These are phyloP conservation scores for Onychomys torridus DNA, from an alignment of 2,797 vertebrate species.

Conservation along the genomic window DNA sequence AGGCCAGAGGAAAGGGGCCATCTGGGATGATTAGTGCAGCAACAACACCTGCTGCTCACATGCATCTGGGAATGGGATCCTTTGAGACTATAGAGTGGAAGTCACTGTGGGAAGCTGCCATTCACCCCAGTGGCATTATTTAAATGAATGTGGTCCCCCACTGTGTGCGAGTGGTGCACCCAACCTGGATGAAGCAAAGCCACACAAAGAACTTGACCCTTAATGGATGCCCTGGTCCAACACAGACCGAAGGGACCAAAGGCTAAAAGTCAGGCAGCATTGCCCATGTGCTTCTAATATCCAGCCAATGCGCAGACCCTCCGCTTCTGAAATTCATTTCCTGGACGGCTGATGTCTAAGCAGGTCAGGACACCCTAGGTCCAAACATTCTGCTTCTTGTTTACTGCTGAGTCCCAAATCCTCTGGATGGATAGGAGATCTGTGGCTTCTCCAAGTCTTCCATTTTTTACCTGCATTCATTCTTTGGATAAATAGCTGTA, in stretches of 20 bases:
- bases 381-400: not conserved
- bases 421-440: too few relatives aligned
- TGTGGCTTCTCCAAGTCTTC: not conserved
- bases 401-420: not conserved
- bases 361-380: not conserved
- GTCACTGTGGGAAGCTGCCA: not conserved
- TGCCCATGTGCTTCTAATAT: not conserved
- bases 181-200: too few relatives aligned
- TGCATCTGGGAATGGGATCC: not conserved
- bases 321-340: not conserved
- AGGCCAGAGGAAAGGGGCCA: not conserved
- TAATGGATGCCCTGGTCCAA: not conserved
- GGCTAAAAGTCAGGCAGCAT: too few relatives aligned
- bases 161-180: too few relatives aligned
- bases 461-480: not conserved
- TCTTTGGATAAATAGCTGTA: not conserved
- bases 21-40: not conserved
- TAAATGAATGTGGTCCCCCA: rapidly evolving
- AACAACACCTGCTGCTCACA: rapidly evolving
- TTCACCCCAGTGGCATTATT: not conserved
- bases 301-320: not conserved
- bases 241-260: not conserved
- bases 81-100: not conserved
- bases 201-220: not conserved
- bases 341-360: not conserved